A percentile compares a stretch with the other conserved stretches of the same genome.
Evolutionary conservation across 2,888 invertebrate genomes (phyloP).

Genomic region (Ferdinandea cuprea): DNA sequence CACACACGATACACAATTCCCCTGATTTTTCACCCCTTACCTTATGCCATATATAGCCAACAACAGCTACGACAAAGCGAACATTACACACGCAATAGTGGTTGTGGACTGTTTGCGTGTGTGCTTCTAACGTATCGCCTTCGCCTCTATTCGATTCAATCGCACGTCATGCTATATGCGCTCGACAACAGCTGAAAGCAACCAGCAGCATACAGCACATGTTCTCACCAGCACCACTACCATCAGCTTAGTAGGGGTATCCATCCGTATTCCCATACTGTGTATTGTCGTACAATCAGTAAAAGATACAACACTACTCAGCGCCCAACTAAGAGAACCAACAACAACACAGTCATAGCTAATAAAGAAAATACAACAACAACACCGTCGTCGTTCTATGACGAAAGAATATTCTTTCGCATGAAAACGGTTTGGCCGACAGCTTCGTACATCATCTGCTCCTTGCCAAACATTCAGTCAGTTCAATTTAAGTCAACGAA

Average conservation of each 20-base stretch:
- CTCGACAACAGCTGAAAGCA: constrained; percentile 57
- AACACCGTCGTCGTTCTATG: constrained; percentile 2
- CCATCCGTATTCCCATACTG: constrained; percentile 41
- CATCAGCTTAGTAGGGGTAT: constrained; percentile 54
- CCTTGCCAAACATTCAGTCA: constrained; percentile 79
- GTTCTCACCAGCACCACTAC: constrained; percentile 30
- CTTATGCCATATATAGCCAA: constrained; percentile 15
- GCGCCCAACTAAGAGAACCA: constrained; percentile 50
- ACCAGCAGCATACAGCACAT: constrained; percentile 51
- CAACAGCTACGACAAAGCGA: constrained; percentile 21
- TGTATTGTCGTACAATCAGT: constrained; percentile 4
- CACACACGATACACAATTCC: constrained; percentile 14
- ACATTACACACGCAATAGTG: constrained; percentile 23
- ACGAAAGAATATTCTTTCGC: constrained; percentile 48
- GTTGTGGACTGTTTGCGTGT: constrained; percentile 17
- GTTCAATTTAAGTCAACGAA: constrained; percentile 73
- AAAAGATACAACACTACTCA: constrained; percentile 31
- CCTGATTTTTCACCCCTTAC: constrained; percentile 33
- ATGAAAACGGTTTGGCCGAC: constrained; percentile 64
- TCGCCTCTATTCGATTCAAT: constrained; percentile 53
- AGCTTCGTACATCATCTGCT: constrained; percentile 79
- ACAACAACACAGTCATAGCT: background rate
- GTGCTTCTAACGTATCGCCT: constrained; percentile 35
- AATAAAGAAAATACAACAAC: background rate
- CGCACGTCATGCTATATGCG: constrained; percentile 32